These are phyloP conservation scores for Drosophila colorata DNA, from an alignment of 2,888 invertebrate species.

Conservation along the genomic window DNA sequence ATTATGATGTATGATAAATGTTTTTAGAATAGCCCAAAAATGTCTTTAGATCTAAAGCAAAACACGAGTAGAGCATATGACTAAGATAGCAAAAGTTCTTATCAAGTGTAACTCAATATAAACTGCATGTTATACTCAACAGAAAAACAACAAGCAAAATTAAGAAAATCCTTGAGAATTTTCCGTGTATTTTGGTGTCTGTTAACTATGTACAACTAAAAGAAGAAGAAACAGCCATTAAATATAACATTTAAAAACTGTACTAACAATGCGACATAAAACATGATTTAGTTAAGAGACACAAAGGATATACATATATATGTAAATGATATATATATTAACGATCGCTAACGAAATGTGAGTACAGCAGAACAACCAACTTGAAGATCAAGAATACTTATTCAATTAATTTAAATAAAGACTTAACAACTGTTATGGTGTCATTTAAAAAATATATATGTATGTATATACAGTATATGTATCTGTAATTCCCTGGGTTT, in stretches of 20 bases:
- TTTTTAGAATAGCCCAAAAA: conserved; percentile 42
- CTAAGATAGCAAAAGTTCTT: conserved; percentile 34
- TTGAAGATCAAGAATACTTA: conserved; percentile 50
- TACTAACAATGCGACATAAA: conserved; percentile 12
- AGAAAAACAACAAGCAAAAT: neutral
- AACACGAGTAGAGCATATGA: conserved; percentile 26
- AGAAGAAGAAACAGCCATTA: conserved; percentile 20
- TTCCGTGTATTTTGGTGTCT: conserved; percentile 67
- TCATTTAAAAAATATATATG: conserved; percentile 35
- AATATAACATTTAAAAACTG: conserved; percentile 11
- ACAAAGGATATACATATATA: too few species aligned
- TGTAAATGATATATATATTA: neutral
- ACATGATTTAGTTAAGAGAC: conserved; percentile 23
- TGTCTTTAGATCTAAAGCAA: conserved; percentile 40
- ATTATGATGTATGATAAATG: conserved; percentile 42
- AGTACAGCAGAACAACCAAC: conserved; percentile 1
- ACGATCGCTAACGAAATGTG: conserved; percentile 19
- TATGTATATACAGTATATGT: neutral
- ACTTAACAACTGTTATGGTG: conserved; percentile 74
- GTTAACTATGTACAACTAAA: conserved; percentile 57
- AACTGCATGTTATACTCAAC: conserved; percentile 44
- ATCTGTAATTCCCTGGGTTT: neutral
- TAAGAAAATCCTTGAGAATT: conserved; percentile 39
- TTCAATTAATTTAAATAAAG: conserved; percentile 77
- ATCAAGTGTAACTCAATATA: conserved; percentile 38